Evolutionary conservation across 2,113 vertebrate species (phyloP).

Genomic region (Catharus fuscescens): DNA sequence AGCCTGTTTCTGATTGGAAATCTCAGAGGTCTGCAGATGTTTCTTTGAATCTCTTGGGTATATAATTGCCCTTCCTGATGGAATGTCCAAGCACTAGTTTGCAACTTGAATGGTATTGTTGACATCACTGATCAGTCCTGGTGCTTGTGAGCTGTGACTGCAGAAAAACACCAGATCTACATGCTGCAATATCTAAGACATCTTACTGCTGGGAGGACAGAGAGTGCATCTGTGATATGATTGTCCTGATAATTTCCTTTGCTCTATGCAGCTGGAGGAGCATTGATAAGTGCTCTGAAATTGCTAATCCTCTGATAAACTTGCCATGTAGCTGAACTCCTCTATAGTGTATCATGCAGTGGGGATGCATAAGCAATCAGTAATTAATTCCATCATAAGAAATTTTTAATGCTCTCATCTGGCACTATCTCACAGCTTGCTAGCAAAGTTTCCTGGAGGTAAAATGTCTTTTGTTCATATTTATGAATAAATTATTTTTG

Average conservation of each 20-base stretch:
- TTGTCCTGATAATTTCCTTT: background rate
- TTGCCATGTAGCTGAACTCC: background rate
- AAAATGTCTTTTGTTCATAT: background rate
- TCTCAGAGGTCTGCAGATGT: background rate
- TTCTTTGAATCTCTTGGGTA: background rate
- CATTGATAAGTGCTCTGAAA: background rate
- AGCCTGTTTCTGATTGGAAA: background rate
- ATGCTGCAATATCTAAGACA: background rate
- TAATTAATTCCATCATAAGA: background rate
- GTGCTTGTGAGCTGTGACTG: background rate
- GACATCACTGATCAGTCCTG: fast-evolving
- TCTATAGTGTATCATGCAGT: background rate
- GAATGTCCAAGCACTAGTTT: background rate
- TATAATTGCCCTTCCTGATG: background rate
- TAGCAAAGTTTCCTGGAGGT: background rate
- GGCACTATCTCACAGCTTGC: background rate
- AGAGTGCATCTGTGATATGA: background rate
- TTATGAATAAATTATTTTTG: background rate
- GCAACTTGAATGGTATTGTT: background rate
- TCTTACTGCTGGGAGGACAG: background rate
- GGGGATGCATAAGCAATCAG: background rate
- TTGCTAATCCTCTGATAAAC: background rate
- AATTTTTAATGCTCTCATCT: background rate
- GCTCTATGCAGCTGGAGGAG: background rate
- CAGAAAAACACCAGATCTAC: background rate